These are phyloP conservation scores for Okamejei kenojei DNA, from an alignment of 2,797 vertebrate species.

Conservation along the genomic window DNA sequence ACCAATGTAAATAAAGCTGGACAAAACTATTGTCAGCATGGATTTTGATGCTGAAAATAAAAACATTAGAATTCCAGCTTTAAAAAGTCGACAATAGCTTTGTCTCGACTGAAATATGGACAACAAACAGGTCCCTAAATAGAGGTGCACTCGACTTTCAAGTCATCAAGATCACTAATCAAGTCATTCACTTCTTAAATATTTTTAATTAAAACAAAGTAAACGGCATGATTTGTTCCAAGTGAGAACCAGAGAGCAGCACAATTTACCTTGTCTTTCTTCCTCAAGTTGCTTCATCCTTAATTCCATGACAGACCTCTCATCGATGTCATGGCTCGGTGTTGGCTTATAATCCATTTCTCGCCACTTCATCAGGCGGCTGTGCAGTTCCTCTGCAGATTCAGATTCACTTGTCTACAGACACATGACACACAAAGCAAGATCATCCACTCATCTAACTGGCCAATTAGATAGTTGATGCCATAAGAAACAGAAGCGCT, in stretches of 20 bases:
- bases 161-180: neutral
- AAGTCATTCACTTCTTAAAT: neutral
- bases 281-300: constrained; percentile 82
- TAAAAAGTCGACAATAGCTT: neutral
- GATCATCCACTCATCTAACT: neutral
- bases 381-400: constrained; percentile 76
- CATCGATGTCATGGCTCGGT: constrained; percentile 65
- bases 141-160: too few species aligned
- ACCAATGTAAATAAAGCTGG: neutral
- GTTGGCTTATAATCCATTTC: constrained; percentile 69
- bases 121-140: neutral
- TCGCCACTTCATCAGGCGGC: constrained; percentile 80
- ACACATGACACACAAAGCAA: neutral
- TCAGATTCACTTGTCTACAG: constrained; percentile 78
- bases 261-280: constrained; percentile 78
- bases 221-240: neutral
- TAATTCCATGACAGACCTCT: constrained; percentile 66
- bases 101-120: neutral
- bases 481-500: too few species aligned
- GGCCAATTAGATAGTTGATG: neutral
- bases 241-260: neutral
- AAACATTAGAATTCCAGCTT: neutral
- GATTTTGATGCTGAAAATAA: neutral
- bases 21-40: neutral
- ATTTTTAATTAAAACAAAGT: constrained; percentile 42